A percentile compares a stretch with the other conserved stretches of the same genome.
phyloP scores from a whole-genome alignment of 2,797 vertebrate species.

The Microctenopoma lineatum region DNA sequence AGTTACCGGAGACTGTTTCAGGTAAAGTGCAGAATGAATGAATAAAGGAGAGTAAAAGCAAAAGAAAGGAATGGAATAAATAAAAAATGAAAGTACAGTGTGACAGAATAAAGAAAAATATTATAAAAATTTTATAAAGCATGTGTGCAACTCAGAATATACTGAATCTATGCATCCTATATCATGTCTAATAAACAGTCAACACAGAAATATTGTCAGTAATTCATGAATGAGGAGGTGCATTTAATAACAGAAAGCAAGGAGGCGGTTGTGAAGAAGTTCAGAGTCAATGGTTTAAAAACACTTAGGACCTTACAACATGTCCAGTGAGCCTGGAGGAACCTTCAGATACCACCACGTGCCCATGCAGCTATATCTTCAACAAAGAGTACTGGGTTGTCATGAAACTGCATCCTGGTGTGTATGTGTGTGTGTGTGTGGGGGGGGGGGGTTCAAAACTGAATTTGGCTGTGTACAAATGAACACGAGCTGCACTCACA shows the following conservation, averaged over 20 bases:
- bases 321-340: too few species aligned
- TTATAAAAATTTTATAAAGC: not conserved
- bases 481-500: slow-evolving; percentile 11
- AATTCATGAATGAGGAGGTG: not conserved
- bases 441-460: too few species aligned
- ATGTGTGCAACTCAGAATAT: not conserved
- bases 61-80: not conserved
- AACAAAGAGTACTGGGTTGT: not conserved
- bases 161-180: not conserved
- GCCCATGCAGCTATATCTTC: too few species aligned
- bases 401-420: too few species aligned
- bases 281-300: too few species aligned
- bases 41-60: not conserved
- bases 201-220: not conserved
- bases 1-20: not conserved
- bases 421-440: too few species aligned
- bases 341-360: too few species aligned
- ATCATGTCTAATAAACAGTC: not conserved
- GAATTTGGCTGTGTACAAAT: not conserved
- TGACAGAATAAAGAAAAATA: not conserved
- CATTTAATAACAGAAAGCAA: too few species aligned
- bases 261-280: too few species aligned
- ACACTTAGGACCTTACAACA: too few species aligned
- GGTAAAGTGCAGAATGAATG: too few species aligned
- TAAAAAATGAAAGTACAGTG: not conserved